Evolutionary conservation across 92 coral and sea anemone species (phyloP), one percentile per base, ranked within the genome.

Genomic region (Palythoa caribaeorum): DNA sequence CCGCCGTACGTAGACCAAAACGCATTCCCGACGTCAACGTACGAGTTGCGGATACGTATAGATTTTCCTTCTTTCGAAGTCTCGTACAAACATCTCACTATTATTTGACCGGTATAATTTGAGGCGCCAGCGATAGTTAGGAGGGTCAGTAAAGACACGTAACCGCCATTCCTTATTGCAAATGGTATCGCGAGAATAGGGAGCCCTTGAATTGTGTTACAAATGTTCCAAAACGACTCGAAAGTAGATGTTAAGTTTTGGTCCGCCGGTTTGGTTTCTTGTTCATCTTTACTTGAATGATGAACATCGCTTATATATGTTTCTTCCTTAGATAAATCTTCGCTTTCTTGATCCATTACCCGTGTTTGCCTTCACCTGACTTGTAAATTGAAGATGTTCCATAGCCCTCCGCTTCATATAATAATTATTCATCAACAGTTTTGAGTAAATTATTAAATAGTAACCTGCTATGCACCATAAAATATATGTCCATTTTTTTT

Each of bases 131-230:
- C 94, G 52, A 96, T 94, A 5, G 90, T 71, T 9, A 96, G 71
- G 20, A 96, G 88, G 6, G 98, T 78, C 38, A 94, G 47, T 20
- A 96, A 19, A 9, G 98, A 95, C 40, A 92, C 88, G 76, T 90
- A 92, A 3, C 99, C 99, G 0, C 99, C 99, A 52, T 95, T 93
- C 51, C 94, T 85, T 48, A 96, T 88, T 8, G 96, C 99, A 78
- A 92, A 96, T 53, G 99, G 98, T 60, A 96, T 96, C 11, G 97
- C 96, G 38, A 96, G 89, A 35, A 96, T 96, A 10, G 99, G 99
- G 38, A 96, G 83, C n/a, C 99, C 99, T 84, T 96, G 99, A 87
- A 96, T 96, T 13, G 99, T 96, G 79, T 96, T 96, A 76, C 99
- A 95, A 79, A 96, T 96, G 68, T 96, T 96, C 98, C 99, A 96